Conservation (phyloP, 2,797 vertebrate genomes). For the Lacerta viridis region DNA sequence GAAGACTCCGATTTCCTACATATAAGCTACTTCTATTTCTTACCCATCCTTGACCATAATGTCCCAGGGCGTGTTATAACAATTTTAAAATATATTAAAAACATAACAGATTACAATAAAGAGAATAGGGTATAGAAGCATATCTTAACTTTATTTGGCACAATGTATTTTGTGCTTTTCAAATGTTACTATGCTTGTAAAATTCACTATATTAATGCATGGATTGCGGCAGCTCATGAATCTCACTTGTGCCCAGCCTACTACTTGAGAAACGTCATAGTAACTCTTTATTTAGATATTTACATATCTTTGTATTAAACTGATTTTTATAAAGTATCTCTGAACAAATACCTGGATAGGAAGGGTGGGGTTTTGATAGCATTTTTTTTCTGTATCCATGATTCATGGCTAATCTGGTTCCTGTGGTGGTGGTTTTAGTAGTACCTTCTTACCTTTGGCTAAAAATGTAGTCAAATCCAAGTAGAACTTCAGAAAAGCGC, state of each 20-base stretch:
- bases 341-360: neutral
- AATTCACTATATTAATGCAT: neutral
- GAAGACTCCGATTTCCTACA: too few species aligned
- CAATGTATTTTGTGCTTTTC: neutral
- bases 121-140: too few species aligned
- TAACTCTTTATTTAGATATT: too few species aligned
- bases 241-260: too few species aligned
- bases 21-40: too few species aligned
- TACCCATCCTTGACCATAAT: too few species aligned
- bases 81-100: too few species aligned
- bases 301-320: neutral
- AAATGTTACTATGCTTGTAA: too few species aligned
- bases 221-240: neutral
- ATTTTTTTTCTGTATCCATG: neutral
- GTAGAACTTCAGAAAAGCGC: conserved; percentile 53
- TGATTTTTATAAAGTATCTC: neutral
- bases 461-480: conserved; percentile 1
- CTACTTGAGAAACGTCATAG: too few species aligned
- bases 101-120: too few species aligned
- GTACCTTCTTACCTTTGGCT: neutral
- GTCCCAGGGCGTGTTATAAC: too few species aligned
- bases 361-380: neutral
- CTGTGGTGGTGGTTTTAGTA: neutral
- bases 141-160: neutral
- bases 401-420: neutral